Conservation (phyloP, 1,140 invertebrate species). For the Aleiodes sp. region DNA sequence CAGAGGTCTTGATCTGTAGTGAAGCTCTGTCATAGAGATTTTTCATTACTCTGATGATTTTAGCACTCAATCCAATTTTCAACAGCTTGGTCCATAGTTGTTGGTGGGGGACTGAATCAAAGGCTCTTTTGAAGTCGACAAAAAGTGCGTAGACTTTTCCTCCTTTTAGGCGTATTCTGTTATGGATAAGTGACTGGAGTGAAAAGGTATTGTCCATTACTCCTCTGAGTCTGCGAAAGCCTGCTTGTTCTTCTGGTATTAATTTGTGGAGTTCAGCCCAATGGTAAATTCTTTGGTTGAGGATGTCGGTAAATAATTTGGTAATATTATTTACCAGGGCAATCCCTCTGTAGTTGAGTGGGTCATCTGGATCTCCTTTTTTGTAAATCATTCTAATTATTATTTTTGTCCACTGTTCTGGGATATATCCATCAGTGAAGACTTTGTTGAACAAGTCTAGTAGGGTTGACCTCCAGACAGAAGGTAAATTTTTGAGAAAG, state of each 20-base stretch:
- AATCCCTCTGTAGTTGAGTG: neutral
- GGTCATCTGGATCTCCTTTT: neutral
- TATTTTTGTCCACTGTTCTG: conserved; percentile 24
- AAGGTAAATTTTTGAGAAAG: too few relatives aligned
- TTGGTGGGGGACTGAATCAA: neutral
- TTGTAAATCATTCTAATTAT: conserved; percentile 12
- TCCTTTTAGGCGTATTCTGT: neutral
- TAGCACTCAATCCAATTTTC: conserved; percentile 30
- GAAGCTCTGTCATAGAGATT: conserved; percentile 29
- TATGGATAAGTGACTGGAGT: neutral
- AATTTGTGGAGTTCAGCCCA: neutral
- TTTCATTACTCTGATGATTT: conserved; percentile 33
- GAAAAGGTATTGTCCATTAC: neutral
- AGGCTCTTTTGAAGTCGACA: neutral
- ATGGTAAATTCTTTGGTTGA: neutral
- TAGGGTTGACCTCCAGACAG: too few relatives aligned
- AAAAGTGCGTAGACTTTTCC: neutral
- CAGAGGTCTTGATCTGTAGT: conserved; percentile 16
- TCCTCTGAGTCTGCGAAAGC: neutral
- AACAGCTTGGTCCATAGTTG: neutral
- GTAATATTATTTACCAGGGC: neutral
- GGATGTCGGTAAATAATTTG: neutral
- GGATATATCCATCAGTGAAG: too few relatives aligned
- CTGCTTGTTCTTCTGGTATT: neutral
- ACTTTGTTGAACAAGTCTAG: too few relatives aligned